Evolutionary conservation across 1,140 invertebrate genomes (phyloP), one percentile per base, ranked within the genome.

Genomic region (Aphelinus atriplicis): DNA sequence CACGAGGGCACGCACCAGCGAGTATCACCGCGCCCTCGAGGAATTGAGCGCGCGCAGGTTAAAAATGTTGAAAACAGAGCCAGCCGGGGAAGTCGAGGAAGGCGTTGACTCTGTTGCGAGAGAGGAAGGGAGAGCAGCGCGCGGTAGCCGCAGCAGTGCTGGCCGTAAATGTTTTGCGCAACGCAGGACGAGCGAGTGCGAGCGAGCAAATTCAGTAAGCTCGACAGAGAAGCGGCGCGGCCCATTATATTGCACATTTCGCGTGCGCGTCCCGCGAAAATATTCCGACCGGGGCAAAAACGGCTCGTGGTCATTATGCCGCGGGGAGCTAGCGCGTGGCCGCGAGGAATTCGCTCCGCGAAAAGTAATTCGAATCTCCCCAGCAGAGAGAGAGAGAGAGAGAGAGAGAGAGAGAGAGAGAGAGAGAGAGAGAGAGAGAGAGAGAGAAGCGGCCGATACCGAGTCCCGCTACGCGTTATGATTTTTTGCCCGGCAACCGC

Each of bases 51-150:
- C 26, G 26, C 26, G 26, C 26, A 26, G 26, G 26, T 26, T 26
- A 26, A 26, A 80, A 80, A 81, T 80, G 80, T 82, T 82, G 81
- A 77, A 77, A 82, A 80, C 71, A 70, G 65, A n/a, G 46, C 7
- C 56, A 3, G n/a, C 55, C 10, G 61, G 5, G n/a, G 45, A 46
- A 64, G 55, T 26, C 26, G 26, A 0, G 26, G 26, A 26, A 26
- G 26, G 26, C 26, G 26, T 26, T 26, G 26, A 26, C 26, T 26
- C 26, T 26, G 26, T 26, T 26, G 26, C 26, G 26, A 26, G 26
- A 26, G 26, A 26, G 26, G 26, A 26, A 26, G 26, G 26, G 26
- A 26, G 26, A 26, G 26, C 26, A 26, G 26, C 26, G 26, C 26
- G 66, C 73, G 65, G 60, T 42, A 3, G 58, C 57, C 3, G 57